Evolutionary conservation across 2,888 invertebrate genomes (phyloP).

Genomic region (Caenorhabditis sulstoni): DNA sequence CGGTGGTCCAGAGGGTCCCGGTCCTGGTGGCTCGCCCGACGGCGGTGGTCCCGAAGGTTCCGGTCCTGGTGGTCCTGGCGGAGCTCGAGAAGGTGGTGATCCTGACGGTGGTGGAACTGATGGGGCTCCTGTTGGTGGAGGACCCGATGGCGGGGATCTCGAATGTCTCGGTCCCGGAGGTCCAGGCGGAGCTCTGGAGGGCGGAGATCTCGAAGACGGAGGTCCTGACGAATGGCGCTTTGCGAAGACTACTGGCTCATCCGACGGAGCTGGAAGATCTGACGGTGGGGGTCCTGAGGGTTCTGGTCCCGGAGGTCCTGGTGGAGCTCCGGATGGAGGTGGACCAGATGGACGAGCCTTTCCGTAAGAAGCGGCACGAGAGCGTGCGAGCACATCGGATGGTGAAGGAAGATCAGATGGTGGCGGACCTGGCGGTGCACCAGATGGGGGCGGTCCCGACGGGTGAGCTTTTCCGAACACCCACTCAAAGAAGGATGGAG

Average conservation of each 20-base stretch:
- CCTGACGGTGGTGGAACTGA: neutral
- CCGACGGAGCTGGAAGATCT: neutral
- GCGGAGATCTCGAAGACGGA: slow-evolving; percentile 2
- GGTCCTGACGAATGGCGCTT: neutral
- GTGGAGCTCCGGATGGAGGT: slow-evolving; percentile 9
- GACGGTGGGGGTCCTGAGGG: neutral
- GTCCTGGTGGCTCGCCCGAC: slow-evolving; percentile 15
- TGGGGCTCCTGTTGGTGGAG: neutral
- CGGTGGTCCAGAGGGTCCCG: slow-evolving; percentile 33
- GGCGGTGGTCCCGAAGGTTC: slow-evolving; percentile 36
- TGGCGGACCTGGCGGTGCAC: slow-evolving; percentile 22
- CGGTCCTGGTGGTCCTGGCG: slow-evolving; percentile 12
- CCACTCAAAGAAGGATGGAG: neutral
- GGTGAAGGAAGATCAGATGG: slow-evolving; percentile 3
- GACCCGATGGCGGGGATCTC: neutral
- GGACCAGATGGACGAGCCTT: slow-evolving; percentile 3
- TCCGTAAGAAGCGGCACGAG: slow-evolving; percentile 16
- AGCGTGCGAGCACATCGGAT: slow-evolving; percentile 2
- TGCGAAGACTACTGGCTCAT: neutral
- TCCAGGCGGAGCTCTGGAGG: slow-evolving; percentile 17
- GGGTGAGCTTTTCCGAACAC: neutral
- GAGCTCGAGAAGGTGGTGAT: slow-evolving; percentile 15
- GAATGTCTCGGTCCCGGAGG: slow-evolving; percentile 6
- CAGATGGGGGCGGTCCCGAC: slow-evolving; percentile 5
- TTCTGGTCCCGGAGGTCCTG: slow-evolving; percentile 5